phyloP scores from a whole-genome alignment of 2,797 vertebrate species.

The Phylloscopus collybita region DNA sequence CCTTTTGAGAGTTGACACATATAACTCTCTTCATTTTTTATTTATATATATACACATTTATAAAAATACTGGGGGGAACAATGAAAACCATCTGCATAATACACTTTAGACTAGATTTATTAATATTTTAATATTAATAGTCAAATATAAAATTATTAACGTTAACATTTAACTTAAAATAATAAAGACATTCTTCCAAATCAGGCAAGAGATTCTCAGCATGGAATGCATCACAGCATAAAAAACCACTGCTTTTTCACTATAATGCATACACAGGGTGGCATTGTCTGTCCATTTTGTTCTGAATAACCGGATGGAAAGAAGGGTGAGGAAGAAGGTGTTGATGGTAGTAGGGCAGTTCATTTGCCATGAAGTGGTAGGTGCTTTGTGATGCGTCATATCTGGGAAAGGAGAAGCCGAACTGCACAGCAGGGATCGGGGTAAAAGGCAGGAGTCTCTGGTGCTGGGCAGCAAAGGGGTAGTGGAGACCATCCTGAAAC shows the following conservation, averaged over 20 bases:
- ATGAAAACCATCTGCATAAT: not conserved
- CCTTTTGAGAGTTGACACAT: not conserved
- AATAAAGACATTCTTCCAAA: not conserved
- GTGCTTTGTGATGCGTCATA: not conserved
- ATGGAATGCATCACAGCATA: not conserved
- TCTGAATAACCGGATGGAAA: not conserved
- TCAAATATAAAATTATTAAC: not conserved
- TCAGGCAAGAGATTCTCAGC: not conserved
- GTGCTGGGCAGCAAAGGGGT: not conserved
- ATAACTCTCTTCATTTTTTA: not conserved
- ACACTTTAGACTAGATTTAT: not conserved
- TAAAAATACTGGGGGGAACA: not conserved
- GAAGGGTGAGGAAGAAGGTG: not conserved
- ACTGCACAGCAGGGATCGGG: not conserved
- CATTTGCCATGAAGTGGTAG: not conserved
- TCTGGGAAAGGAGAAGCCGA: constrained; percentile 19
- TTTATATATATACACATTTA: too few relatives aligned
- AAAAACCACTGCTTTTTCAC: not conserved
- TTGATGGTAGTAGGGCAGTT: not conserved
- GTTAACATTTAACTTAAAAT: constrained; percentile 2
- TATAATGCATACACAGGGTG: not conserved
- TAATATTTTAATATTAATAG: constrained; percentile 3
- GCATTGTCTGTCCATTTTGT: constrained; percentile 7
- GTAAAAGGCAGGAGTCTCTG: constrained; percentile 4
- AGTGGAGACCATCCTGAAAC: not conserved